Base-by-base conservation (phyloP, 2,888 invertebrate species). In the Dryobota labecula region DNA sequence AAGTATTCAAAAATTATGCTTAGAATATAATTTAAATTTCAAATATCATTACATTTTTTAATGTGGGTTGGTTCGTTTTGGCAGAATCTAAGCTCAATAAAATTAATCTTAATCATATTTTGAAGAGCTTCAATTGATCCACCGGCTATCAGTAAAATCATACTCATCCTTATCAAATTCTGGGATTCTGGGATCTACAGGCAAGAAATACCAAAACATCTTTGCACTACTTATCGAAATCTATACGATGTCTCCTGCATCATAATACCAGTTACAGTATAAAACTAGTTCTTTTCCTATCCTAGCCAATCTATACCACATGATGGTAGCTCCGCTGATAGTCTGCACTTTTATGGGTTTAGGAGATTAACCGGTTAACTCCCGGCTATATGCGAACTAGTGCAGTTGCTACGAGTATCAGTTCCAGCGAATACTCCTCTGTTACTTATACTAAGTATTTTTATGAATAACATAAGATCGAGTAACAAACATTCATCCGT, bases 341-440 rank as follows among this genome's bases (percentile, higher is more conserved):
- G n/a, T 30, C 27, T 70, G 71, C 81, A 80, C 67, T 82, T 84
- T 84, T 84, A 84, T 70, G 77, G 71, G 13, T 73, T 77, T 54
- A 73, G 71, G 70, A 77, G 69, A 84, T 82, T 77, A 82, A 60
- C 54, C 18, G 64, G 64, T 76, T 82, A 76, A 67, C 76, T 56
- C 63, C 15, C 36, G 2, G 38, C 33, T 58, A 38, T 62, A 74
- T 36, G 61, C 43, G 24, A 70, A 58, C 56, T 24, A 38, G 33
- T 43, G 33, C n/a, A 30, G 38, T n/a, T 61, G 47, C 64, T 67
- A 36, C 53, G 38, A 47, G 30, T 61, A 54, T 15, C 61, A 33
- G 43, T 57, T 76, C 18, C 38, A 54, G 63, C 27, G 30, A 41
- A 66, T 58, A 67, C 20, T 13, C 5, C 20, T 15, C 20, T 38